Evolutionary conservation across 2,113 vertebrate genomes (phyloP), one percentile per base, ranked within the genome.

Genomic region (Zootoca vivipara): DNA sequence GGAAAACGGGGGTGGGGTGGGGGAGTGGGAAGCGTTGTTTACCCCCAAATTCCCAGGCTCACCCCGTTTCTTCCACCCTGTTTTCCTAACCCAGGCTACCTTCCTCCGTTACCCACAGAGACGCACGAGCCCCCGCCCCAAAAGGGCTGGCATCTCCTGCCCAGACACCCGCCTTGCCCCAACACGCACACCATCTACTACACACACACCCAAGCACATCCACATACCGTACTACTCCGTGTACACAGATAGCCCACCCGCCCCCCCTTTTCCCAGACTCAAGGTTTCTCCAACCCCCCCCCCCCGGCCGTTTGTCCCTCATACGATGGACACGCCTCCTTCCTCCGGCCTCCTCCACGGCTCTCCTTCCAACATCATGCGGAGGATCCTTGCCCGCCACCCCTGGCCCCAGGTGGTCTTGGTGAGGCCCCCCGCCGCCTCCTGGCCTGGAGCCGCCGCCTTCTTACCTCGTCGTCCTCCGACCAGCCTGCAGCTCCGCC

Each of bases 261-360:
- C n/a, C 30, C 15, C 52, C 52, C 33, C 82, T 24, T 84, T 91
- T 81, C 70, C 62, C 85, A 83, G 89, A 82, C 78, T 88, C 84
- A 90, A 79, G 87, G 35, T 67, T 67, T n/a, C n/a, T n/a, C n/a
- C n/a, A n/a, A n/a, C n/a, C n/a, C n/a, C n/a, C n/a, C n/a, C 88
- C 78, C 87, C 65, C 30, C 28, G 28, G 89, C 33, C 62, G 74
- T 78, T 46, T 90, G 24, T 77, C 75, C 35, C 70, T 52, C 80
- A 85, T 79, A 20, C 35, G 12, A 22, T 42, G 46, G 33, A 67
- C 40, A 33, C 46, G 26, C 82, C 69, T 82, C 83, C 73, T 78
- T 90, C 83, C 10, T 79, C 78, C 46, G 77, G 3, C 85, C 82
- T 42, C 75, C 62, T 75, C 84, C 83, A 46, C 33, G 42, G 74